Evolutionary conservation across 2,113 vertebrate genomes (phyloP).

Genomic region (Lathamus discolor): DNA sequence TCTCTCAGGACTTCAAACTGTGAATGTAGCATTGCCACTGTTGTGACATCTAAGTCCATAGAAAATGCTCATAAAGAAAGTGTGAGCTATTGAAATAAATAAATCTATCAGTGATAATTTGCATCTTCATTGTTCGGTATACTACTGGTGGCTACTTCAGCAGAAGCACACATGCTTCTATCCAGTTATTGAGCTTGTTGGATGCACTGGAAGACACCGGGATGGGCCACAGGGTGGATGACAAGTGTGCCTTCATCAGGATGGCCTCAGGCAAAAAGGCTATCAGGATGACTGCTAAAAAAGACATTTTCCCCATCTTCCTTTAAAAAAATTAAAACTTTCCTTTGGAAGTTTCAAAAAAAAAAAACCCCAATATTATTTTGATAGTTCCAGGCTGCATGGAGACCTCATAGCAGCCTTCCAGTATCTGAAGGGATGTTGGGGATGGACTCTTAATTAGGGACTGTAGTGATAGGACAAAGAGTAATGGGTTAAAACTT

Average conservation of each 20-base stretch:
- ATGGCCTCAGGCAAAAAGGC: neutral
- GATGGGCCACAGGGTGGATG: neutral
- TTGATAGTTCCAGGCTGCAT: neutral
- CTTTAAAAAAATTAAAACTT: neutral
- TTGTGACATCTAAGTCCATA: neutral
- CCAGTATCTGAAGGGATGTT: too few relatives aligned
- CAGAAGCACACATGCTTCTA: neutral
- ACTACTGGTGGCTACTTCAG: neutral
- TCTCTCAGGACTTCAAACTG: neutral
- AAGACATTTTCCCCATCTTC: neutral
- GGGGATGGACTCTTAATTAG: too few relatives aligned
- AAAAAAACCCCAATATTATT: neutral
- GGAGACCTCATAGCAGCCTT: too few relatives aligned
- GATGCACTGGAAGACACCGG: neutral
- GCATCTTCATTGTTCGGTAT: neutral
- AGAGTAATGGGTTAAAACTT: too few relatives aligned
- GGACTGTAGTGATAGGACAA: too few relatives aligned
- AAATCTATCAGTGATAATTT: neutral
- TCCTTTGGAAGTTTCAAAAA: neutral
- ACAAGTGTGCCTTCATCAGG: neutral
- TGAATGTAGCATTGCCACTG: neutral
- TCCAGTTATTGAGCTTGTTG: neutral
- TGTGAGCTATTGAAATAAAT: neutral
- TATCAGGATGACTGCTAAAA: neutral
- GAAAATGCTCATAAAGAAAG: neutral